Conservation (phyloP, 2,113 vertebrate genomes). For the Megaleporinus macrocephalus region DNA sequence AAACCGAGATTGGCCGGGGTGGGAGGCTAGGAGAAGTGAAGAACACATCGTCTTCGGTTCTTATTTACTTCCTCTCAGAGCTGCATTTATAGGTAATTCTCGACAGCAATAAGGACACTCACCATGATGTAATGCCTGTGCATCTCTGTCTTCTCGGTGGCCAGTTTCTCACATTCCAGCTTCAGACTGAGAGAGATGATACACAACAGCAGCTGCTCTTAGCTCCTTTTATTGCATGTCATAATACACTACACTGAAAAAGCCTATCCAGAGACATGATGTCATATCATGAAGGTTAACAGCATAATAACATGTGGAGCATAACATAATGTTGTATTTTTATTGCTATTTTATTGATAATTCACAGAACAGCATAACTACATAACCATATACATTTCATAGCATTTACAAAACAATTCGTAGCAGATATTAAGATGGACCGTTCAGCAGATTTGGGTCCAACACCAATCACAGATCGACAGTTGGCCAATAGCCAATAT, state of each 20-base stretch:
- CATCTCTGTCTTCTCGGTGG: constrained; percentile 83
- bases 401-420: too few species aligned
- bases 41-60: neutral
- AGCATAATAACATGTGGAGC: neutral
- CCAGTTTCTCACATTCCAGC: constrained; percentile 83
- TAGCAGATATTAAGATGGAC: too few species aligned
- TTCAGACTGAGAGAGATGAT: constrained; percentile 74
- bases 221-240: neutral
- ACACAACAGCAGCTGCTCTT: neutral
- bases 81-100: constrained; percentile 21
- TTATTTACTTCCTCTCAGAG: constrained; percentile 36
- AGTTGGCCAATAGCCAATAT: too few species aligned
- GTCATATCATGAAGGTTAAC: neutral
- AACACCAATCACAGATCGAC: too few species aligned
- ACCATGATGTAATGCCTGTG: constrained; percentile 86
- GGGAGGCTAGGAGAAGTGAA: neutral
- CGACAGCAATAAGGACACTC: constrained; percentile 51
- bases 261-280: neutral
- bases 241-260: neutral
- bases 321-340: too few species aligned
- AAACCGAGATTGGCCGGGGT: neutral
- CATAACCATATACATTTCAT: too few species aligned
- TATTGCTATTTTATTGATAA: too few species aligned
- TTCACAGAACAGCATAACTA: too few species aligned
- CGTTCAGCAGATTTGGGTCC: too few species aligned